A percentile compares a stretch with the other conserved stretches of the same genome.
Evolutionary conservation across 2,797 vertebrate species (phyloP).

Genomic region (Podarcis siculus): DNA sequence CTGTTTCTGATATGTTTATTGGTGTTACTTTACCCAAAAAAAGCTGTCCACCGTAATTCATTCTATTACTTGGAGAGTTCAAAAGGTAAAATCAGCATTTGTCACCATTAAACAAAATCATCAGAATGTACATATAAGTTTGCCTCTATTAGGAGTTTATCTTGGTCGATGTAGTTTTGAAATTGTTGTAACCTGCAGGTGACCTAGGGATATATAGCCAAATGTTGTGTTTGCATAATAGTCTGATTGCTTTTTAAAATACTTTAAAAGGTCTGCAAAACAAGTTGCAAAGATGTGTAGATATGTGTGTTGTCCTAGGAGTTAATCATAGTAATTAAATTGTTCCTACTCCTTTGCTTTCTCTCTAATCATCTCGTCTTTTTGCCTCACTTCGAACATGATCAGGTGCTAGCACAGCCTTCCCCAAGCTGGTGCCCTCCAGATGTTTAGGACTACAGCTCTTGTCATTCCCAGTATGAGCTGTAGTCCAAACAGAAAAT

Average conservation of each 20-base stretch:
- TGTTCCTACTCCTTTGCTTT: not conserved
- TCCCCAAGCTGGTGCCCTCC: no score
- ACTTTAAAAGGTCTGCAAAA: not conserved
- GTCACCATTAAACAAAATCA: not conserved
- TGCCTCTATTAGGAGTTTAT: not conserved
- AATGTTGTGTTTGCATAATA: not conserved
- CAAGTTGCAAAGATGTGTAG: not conserved
- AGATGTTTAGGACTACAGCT: no score
- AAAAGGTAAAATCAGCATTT: conserved; percentile 7
- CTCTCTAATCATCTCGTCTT: not conserved
- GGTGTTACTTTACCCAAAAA: not conserved
- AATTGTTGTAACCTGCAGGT: not conserved
- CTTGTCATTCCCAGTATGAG: no score
- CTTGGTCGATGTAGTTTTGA: not conserved
- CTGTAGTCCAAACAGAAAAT: no score
- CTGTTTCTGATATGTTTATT: conserved; percentile 37
- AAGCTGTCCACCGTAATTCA: not conserved
- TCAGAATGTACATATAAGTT: not conserved
- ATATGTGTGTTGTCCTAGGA: not conserved
- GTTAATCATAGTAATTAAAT: not conserved
- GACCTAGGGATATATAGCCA: not conserved
- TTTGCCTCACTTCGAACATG: not conserved
- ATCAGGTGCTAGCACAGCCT: no score
- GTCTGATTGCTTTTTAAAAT: not conserved
- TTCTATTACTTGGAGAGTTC: conserved; percentile 9